Conservation (phyloP, 2,113 vertebrate genomes). For the Peromyscus maniculatus region DNA sequence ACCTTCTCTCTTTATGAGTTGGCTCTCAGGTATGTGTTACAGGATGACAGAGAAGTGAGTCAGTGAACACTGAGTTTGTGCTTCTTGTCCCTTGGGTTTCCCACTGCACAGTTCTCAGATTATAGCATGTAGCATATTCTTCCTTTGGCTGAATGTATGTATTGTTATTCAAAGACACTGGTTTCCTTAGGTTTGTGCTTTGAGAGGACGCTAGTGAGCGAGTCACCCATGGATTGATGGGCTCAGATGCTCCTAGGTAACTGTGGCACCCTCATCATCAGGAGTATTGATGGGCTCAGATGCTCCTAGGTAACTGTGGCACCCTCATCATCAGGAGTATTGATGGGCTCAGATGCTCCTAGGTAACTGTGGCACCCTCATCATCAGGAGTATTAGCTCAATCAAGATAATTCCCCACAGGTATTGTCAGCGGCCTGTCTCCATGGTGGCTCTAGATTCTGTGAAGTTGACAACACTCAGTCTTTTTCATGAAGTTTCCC, state of each 20-base stretch:
- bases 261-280: not conserved
- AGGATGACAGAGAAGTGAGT: not conserved
- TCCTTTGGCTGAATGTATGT: not conserved
- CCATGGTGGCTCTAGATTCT: not conserved
- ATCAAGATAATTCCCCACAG: not conserved
- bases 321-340: not conserved
- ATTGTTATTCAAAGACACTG: not conserved
- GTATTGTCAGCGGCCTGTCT: not conserved
- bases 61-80: not conserved
- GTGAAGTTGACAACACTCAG: not conserved
- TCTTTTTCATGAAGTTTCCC: not conserved
- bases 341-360: not conserved
- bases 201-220: not conserved
- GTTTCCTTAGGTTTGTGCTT: not conserved
- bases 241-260: not conserved
- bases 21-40: not conserved
- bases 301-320: not conserved
- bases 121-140: not conserved
- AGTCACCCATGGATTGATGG: not conserved
- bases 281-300: not conserved
- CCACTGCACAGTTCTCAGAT: not conserved
- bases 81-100: not conserved
- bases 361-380: not conserved
- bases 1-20: not conserved
- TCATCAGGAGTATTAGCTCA: not conserved